Conservation (phyloP, 1,140 invertebrate species). For the Camponotus vicinus region DNA sequence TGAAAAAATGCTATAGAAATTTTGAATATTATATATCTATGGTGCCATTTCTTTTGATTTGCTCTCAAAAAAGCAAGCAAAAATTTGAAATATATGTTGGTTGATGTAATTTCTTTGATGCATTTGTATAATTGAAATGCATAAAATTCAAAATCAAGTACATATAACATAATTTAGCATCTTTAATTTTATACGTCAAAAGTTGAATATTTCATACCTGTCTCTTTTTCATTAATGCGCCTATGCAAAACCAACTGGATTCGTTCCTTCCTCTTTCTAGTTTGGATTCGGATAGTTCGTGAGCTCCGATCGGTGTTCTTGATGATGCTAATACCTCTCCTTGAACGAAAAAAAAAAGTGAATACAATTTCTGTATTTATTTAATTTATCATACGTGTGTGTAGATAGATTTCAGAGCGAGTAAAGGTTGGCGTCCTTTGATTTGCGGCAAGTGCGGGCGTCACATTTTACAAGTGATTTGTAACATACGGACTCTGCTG, state of each 20-base stretch:
- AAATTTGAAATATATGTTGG: background rate
- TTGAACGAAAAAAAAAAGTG: conserved; percentile 42
- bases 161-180: background rate
- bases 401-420: conserved; percentile 54
- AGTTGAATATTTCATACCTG: background rate
- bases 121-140: background rate
- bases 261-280: conserved; percentile 14
- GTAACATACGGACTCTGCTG: conserved; percentile 59
- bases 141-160: conserved; percentile 30
- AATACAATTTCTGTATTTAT: conserved; percentile 67
- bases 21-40: background rate
- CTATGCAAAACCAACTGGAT: background rate
- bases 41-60: background rate
- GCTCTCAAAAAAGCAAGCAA: background rate
- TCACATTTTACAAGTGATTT: conserved; percentile 45
- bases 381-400: conserved; percentile 67
- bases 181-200: background rate
- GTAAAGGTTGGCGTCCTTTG: conserved; percentile 13
- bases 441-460: conserved; percentile 33
- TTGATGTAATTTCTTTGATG: conserved; percentile 1
- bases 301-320: conserved; percentile 41
- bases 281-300: conserved; percentile 3
- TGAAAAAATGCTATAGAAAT: background rate
- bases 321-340: conserved; percentile 46
- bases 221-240: background rate